Evolutionary conservation across 2,888 invertebrate species (phyloP).

Genomic region (Galerucella pusilla): DNA sequence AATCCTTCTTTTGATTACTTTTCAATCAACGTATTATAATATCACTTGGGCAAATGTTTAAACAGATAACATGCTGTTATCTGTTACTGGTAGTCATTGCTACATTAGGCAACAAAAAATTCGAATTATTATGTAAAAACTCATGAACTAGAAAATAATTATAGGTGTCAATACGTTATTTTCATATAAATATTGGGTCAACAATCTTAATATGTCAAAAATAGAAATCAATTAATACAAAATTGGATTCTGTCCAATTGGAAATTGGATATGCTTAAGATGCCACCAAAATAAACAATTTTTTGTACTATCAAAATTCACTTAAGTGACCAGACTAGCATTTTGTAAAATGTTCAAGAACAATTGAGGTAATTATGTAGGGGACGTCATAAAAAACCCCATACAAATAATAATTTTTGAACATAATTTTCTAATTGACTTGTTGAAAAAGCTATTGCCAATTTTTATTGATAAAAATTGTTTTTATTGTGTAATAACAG

Average conservation of each 20-base stretch:
- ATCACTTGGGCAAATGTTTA: too few relatives aligned
- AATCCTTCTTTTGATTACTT: too few relatives aligned
- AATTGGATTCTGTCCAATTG: constrained; percentile 17
- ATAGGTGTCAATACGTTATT: not conserved
- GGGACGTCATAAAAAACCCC: too few relatives aligned
- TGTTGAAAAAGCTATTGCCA: too few relatives aligned
- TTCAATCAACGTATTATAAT: too few relatives aligned
- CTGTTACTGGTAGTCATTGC: not conserved
- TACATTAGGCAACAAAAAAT: not conserved
- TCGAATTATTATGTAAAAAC: not conserved
- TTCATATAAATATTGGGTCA: constrained; percentile 4
- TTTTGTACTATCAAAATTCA: not conserved
- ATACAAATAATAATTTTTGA: too few relatives aligned
- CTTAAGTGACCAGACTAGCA: not conserved
- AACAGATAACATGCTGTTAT: too few relatives aligned
- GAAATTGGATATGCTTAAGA: constrained; percentile 9
- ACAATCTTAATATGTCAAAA: constrained; percentile 7
- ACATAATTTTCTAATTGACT: too few relatives aligned
- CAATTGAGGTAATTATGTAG: too few relatives aligned
- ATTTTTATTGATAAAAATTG: not conserved
- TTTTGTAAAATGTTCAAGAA: not conserved
- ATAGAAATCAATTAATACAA: constrained; percentile 8
- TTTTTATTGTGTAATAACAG: not conserved
- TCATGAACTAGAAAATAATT: not conserved
- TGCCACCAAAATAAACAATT: constrained; percentile 6